Base-by-base conservation (phyloP, 1,140 invertebrate genomes). In the Leptonema lineaticorne region DNA sequence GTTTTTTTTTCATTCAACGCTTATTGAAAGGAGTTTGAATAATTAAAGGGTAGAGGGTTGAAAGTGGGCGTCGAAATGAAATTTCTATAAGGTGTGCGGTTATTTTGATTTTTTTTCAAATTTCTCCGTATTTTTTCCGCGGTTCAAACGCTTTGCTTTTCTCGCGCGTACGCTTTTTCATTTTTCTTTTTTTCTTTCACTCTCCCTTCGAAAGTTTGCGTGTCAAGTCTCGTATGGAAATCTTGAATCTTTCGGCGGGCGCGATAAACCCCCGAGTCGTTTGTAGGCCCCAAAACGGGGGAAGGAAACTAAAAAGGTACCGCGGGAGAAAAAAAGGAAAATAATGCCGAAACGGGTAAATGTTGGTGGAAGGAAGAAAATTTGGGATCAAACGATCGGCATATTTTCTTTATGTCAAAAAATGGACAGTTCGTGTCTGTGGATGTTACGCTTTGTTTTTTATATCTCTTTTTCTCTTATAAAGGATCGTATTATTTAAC, bases 361-460 rank as follows among this genome's bases (percentile, higher is more conserved):
- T 7, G 46, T n/a, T 5, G 46, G 50, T 8, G 20, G 27, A 41
- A 46, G n/a, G 24, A 64, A 18, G 27, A 50, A 50, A 30, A 64
- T 30, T 64, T 16, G 45, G 62, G 62, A 64, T 64, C 62, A 64
- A 50, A 64, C 62, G 62, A 53, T 41, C 6, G 20, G 62, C 29
- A 50, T 64, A 64, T 64, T 64, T 64, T 64, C 62, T 64, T 64
- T 64, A 46, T 64, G 62, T 50, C 41, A 24, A 46, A 64, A 64
- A 64, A 64, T 64, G 62, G 62, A 64, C 62, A 53, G 62, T 50
- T 33, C 62, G 62, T 50, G 45, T n/a, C n/a, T n/a, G n/a, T n/a
- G n/a, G n/a, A n/a, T n/a, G n/a, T n/a, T n/a, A n/a, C n/a, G n/a
- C n/a, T n/a, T n/a, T n/a, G n/a, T n/a, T n/a, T n/a, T n/a, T n/a